Evolutionary conservation across 2,113 vertebrate genomes (phyloP).

Genomic region (Ctenodactylus gundi): DNA sequence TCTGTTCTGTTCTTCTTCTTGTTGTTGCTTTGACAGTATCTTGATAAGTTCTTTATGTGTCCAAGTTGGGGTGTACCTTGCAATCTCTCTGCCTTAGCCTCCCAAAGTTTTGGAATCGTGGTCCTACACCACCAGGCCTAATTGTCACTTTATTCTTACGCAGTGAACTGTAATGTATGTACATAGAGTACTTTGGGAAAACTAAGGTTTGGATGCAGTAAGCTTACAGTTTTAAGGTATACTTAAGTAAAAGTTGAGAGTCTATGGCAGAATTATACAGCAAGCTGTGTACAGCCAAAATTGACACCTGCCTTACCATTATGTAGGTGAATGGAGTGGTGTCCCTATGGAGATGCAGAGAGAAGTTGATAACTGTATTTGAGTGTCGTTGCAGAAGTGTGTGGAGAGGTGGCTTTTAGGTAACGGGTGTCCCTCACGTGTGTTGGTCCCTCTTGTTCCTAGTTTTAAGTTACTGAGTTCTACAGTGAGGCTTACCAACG

Average conservation of each 20-base stretch:
- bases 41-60: too few species aligned
- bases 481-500: background rate
- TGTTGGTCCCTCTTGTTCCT: background rate
- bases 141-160: too few species aligned
- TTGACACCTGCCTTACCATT: background rate
- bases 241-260: background rate
- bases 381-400: background rate
- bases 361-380: background rate
- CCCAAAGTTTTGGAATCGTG: too few species aligned
- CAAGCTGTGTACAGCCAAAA: background rate
- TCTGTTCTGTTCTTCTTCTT: too few species aligned
- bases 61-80: too few species aligned
- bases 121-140: too few species aligned
- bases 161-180: too few species aligned
- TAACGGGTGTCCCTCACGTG: background rate
- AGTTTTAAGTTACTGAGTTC: background rate
- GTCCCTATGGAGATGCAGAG: background rate
- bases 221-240: background rate
- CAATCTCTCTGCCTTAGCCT: too few species aligned
- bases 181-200: background rate
- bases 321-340: background rate
- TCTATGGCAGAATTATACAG: background rate
- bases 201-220: background rate
- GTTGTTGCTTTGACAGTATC: too few species aligned
- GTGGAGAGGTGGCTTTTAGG: background rate